A percentile compares a stretch with the other conserved stretches of the same genome.
phyloP scores from a whole-genome alignment of 37 sponge, comb jelly and placozoan genomes.

The Lycopodina hypogea region DNA sequence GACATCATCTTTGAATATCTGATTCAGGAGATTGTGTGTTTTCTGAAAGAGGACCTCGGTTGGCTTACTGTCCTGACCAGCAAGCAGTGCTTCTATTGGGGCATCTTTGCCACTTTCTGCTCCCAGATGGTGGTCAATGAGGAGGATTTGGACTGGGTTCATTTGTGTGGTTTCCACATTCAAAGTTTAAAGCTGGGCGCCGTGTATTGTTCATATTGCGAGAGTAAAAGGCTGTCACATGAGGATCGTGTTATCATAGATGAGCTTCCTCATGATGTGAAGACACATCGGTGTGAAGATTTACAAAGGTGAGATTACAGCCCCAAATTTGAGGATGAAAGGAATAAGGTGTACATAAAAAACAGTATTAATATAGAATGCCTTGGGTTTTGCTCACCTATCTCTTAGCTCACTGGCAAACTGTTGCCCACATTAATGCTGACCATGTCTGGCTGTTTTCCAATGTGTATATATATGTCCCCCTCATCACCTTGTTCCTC shows the following conservation, averaged over 20 bases:
- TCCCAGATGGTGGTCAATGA: conserved; percentile 15
- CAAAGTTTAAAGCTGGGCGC: conserved; percentile 15
- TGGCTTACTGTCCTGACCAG: conserved; percentile 37
- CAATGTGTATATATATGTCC: no score
- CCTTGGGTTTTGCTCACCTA: no score
- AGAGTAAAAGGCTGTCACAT: not conserved
- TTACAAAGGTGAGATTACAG: conserved; percentile 12
- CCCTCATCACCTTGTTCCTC: no score
- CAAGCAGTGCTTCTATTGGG: conserved; percentile 63
- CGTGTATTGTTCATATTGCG: conserved; percentile 36
- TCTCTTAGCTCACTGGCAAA: no score
- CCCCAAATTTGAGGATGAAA: no score
- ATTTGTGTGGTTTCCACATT: conserved; percentile 17
- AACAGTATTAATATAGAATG: no score
- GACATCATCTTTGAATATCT: conserved; percentile 10
- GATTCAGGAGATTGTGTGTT: conserved; percentile 7
- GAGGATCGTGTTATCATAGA: conserved; percentile 11
- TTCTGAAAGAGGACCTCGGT: conserved; percentile 12
- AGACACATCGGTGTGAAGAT: conserved; percentile 11
- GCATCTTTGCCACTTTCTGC: conserved; percentile 41
- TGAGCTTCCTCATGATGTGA: conserved; percentile 22
- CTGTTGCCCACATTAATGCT: no score
- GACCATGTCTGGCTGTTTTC: no score
- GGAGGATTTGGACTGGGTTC: conserved; percentile 50
- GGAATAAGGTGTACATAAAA: no score